phyloP scores from a whole-genome alignment of 2,797 vertebrate species.

The Phataginus tetradactyla region DNA sequence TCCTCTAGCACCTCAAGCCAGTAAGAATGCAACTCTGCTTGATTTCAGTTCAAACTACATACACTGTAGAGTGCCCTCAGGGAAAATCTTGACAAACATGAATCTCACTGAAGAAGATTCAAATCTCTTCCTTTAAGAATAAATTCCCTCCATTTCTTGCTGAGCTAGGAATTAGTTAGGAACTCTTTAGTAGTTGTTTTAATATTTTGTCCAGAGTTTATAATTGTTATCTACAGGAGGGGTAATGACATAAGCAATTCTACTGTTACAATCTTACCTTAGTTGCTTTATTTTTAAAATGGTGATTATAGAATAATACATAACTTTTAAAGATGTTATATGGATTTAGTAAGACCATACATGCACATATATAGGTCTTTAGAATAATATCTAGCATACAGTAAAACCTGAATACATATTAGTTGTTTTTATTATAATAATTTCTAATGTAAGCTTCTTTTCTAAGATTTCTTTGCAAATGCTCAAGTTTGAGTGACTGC shows the following conservation, averaged over 20 bases:
- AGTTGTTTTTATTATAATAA: not conserved
- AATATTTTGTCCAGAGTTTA: not conserved
- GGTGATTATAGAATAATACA: not conserved
- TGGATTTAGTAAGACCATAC: not conserved
- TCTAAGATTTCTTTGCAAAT: not conserved
- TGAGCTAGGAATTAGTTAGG: not conserved
- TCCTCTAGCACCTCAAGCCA: not conserved
- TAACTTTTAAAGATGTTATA: not conserved
- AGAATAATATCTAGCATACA: not conserved
- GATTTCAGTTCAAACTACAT: not conserved
- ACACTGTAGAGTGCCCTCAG: not conserved
- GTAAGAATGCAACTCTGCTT: not conserved
- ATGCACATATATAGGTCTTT: not conserved
- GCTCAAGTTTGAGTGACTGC: not conserved
- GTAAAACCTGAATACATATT: not conserved
- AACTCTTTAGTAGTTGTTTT: not conserved
- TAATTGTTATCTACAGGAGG: not conserved
- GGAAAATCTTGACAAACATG: not conserved
- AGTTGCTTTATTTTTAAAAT: not conserved
- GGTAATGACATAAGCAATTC: not conserved
- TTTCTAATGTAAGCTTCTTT: not conserved
- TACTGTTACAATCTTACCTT: not conserved
- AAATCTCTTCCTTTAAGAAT: not conserved
- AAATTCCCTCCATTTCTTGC: not conserved
- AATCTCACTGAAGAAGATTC: not conserved